A percentile compares a stretch with the other conserved stretches of the same genome.
Evolutionary conservation across 2,888 invertebrate genomes (phyloP).

Genomic region (Pterostichus niger): DNA sequence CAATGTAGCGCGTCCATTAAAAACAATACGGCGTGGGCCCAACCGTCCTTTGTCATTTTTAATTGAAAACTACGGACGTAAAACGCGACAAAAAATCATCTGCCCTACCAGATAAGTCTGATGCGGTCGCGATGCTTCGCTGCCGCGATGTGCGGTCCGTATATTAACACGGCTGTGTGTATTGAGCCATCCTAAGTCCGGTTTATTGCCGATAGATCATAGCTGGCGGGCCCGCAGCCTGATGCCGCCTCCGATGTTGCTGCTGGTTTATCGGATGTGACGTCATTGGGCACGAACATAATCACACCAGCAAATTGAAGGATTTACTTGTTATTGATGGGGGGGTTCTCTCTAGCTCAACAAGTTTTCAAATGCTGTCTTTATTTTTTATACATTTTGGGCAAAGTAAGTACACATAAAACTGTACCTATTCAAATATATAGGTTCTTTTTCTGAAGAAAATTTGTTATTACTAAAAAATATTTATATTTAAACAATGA

Average conservation of each 20-base stretch:
- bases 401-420: too few species aligned
- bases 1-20: conserved; percentile 58
- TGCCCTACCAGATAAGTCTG: conserved; percentile 61
- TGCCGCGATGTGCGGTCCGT: conserved; percentile 51
- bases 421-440: too few species aligned
- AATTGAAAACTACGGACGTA: conserved; percentile 62
- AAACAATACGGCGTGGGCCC: conserved; percentile 59
- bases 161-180: conserved; percentile 62
- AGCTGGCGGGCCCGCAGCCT: conserved; percentile 31
- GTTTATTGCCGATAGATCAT: conserved; percentile 67
- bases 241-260: conserved; percentile 15
- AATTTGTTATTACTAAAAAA: too few species aligned
- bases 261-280: conserved; percentile 60
- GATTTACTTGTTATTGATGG: conserved; percentile 66
- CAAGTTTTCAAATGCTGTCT: conserved; percentile 58
- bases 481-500: too few species aligned
- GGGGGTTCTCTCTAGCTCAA: conserved; percentile 50
- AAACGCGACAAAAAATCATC: conserved; percentile 63
- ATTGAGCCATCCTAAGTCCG: conserved; percentile 66
- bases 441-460: too few species aligned
- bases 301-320: conserved; percentile 67
- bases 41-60: conserved; percentile 64
- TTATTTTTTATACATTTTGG: conserved; percentile 21
- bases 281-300: conserved; percentile 61
- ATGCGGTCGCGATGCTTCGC: not conserved